These are phyloP conservation scores for Phyllotreta striolata DNA, from an alignment of 2,888 invertebrate genomes.

Conservation along the genomic window DNA sequence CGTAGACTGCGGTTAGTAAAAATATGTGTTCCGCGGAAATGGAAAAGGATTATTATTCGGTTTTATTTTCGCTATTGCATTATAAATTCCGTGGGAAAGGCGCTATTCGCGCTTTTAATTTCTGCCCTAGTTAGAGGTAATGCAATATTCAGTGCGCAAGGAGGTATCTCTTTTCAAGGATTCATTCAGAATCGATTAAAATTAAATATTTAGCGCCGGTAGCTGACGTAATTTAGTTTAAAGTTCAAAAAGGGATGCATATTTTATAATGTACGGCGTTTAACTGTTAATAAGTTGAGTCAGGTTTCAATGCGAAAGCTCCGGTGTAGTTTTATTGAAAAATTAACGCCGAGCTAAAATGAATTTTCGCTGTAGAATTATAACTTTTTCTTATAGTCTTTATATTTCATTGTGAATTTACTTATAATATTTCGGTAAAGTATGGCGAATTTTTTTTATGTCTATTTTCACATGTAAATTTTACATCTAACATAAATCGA, in stretches of 20 bases:
- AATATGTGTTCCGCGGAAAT: background rate
- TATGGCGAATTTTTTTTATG: too few relatives aligned
- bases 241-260: constrained; percentile 18
- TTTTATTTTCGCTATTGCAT: too few relatives aligned
- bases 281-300: constrained; percentile 10
- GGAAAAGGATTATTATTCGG: constrained; percentile 5
- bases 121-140: constrained; percentile 1
- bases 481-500: constrained; percentile 1
- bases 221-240: constrained; percentile 18
- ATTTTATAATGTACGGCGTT: background rate
- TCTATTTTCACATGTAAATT: constrained; percentile 2
- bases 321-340: too few relatives aligned
- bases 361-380: too few relatives aligned
- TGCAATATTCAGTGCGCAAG: constrained; percentile 15
- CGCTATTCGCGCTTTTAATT: constrained; percentile 9
- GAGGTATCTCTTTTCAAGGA: constrained; percentile 18
- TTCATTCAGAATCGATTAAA: constrained; percentile 17
- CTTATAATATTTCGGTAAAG: too few relatives aligned
- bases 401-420: too few relatives aligned
- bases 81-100: background rate
- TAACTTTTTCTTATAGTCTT: too few relatives aligned
- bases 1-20: background rate
- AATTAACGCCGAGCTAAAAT: too few relatives aligned
- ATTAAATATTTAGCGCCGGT: constrained; percentile 19
- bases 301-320: background rate